Base-by-base conservation (phyloP, 2,888 invertebrate genomes). In the Sphaeridia pumilis region DNA sequence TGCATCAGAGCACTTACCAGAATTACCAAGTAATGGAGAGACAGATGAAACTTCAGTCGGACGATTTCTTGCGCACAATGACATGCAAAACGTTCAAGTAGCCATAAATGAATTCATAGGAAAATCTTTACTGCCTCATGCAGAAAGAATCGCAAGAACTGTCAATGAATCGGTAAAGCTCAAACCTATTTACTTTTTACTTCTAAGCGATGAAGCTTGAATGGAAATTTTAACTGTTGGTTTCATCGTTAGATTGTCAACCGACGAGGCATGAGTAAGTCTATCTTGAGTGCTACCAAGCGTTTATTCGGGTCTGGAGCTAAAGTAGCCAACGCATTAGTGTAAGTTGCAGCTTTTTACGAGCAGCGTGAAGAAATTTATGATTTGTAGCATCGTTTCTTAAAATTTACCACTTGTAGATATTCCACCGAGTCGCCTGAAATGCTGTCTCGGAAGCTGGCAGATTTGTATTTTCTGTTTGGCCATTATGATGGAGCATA, bases 401-500 rank as follows among this genome's bases (percentile, higher is more conserved):
- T 10, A 10, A 31, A 31, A 14, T 31, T 35, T 44, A 52, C 53
- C 43, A 17, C 5, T 46, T 44, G 53, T 55, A 66, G 65, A 4
- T 68, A 68, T 52, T 62, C 67, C 20, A 58, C 61, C 3, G 67
- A 68, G 42, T 67, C 68, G 5, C 84, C 87, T 0, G 97, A 98
- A 73, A 74, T 97, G 58, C 94, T 97, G 71, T 78, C 90, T 46
- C 78, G 98, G 55, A 83, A 93, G 54, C 72, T 97, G 38, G 97
- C 89, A 1, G 98, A 98, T 73, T 75, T 98, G 5, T 90, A 92
- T 73, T 95, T 98, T 71, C 82, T 97, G 79, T 92, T 95, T 71
- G 88, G 92, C 3, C 84, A 92, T 68, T 94, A 94, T 73, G 82
- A 83, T 60, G 77, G 87, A 61, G 92, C 95, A 5, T 94, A 88